Evolutionary conservation across 2,888 invertebrate genomes (phyloP).

Genomic region (Osedax fenrisi): DNA sequence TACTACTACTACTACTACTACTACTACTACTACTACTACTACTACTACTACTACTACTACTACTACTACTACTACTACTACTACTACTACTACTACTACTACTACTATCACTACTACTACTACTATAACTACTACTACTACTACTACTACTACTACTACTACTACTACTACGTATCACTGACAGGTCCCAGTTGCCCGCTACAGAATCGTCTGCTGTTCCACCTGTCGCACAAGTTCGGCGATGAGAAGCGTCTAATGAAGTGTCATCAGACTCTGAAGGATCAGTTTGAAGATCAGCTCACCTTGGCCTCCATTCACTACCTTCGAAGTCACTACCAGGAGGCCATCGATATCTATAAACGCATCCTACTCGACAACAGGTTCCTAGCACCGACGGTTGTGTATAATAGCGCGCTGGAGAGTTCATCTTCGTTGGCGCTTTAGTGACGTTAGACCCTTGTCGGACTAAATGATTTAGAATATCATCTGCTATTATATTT

Average conservation of each 20-base stretch:
- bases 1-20: neutral
- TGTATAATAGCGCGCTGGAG: too few species aligned
- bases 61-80: neutral
- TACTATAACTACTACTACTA: neutral
- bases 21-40: neutral
- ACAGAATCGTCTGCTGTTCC: constrained; percentile 73
- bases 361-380: constrained; percentile 77
- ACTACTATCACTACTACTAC: neutral
- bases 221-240: constrained; percentile 78
- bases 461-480: too few species aligned
- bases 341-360: constrained; percentile 96
- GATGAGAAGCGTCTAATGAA: constrained; percentile 74
- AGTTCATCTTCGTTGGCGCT: too few species aligned
- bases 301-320: constrained; percentile 91
- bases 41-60: neutral
- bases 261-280: constrained; percentile 71
- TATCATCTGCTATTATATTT: too few species aligned
- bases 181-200: constrained; percentile 54
- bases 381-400: constrained; percentile 51
- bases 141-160: neutral
- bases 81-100: neutral
- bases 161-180: neutral
- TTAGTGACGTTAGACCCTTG: too few species aligned
- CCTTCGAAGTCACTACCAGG: constrained; percentile 86
- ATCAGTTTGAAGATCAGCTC: constrained; percentile 82